Base-by-base conservation (phyloP, 2,113 vertebrate genomes). In the Ptilonorhynchus violaceus region DNA sequence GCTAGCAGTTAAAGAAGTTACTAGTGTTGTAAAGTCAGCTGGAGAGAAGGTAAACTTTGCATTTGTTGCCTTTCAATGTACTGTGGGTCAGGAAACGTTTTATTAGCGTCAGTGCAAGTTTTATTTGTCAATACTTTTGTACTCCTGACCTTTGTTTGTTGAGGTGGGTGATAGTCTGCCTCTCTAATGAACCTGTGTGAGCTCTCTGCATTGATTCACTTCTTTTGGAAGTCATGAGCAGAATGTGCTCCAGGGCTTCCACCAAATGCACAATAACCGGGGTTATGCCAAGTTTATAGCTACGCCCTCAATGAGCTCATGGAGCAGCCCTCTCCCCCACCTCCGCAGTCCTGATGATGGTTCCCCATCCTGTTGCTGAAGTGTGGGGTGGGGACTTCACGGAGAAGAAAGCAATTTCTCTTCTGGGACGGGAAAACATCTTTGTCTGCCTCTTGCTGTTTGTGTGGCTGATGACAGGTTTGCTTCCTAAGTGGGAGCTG, bases 41-140 rank as follows among this genome's bases (percentile, higher is more conserved):
- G 95, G 95, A 64, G 98, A 98, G 81, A 99, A 99, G 99, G 99
- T 99, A 97, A 98, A 96, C n/a, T 44, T 89, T 7, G 3, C 20
- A 44, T 92, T 67, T 50, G 15, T 85, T 85, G 35, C 39, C 22
- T 83, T 81, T 39, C 50, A 4, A 46, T 46, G 46, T 75, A 10
- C 37, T 80, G 84, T 47, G 59, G 39, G 47, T 22, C 55, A 55
- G 83, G 46, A 87, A 60, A 28, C 25, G 10, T 69, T 90, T 84
- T 59, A 35, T 19, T 58, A 77, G 25, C 2, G 1, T 55, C 47
- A 68, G 55, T 10, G 23, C 24, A 42, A 77, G 24, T 64, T 95
- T 63, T 35, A 37, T 83, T 91, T 75, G 17, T 78, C 62, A 58
- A 0, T 21, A 24, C n/a, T 62, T 85, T 37, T 44, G n/a, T 60